A percentile compares a stretch with the other conserved stretches of the same genome.
Evolutionary conservation across 2,113 vertebrate genomes (phyloP).

Genomic region (Urocolius indicus): DNA sequence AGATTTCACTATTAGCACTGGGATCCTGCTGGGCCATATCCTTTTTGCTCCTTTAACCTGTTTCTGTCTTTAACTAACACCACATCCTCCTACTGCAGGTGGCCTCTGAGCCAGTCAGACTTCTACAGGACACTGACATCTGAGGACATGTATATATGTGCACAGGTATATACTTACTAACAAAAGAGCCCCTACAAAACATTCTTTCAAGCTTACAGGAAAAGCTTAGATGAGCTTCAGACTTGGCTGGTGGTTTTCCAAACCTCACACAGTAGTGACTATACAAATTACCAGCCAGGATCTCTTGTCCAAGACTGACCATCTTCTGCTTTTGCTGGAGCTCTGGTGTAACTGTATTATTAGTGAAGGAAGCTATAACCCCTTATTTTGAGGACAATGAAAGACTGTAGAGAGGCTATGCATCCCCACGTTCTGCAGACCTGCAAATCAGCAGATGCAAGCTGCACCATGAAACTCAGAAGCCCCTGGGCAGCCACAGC

Average conservation of each 20-base stretch:
- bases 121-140: not conserved
- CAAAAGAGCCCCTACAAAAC: not conserved
- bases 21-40: not conserved
- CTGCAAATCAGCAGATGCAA: not conserved
- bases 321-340: not conserved
- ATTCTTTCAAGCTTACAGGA: not conserved
- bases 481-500: not conserved
- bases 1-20: not conserved
- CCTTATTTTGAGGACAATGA: constrained; percentile 1
- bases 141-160: not conserved
- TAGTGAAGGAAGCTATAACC: not conserved
- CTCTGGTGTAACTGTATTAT: not conserved
- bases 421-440: not conserved
- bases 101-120: not conserved
- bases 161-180: constrained; percentile 1
- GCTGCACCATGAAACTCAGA: not conserved
- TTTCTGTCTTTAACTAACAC: not conserved
- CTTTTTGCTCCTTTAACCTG: not conserved
- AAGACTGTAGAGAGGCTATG: not conserved
- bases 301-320: not conserved
- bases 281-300: not conserved
- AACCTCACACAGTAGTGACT: not conserved
- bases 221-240: constrained; percentile 4
- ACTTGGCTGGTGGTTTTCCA: not conserved
- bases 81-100: not conserved